A percentile compares a stretch with the other conserved stretches of the same genome.
These are phyloP conservation scores for Micromussa lordhowensis DNA, from an alignment of 92 coral and sea anemone genomes.

Conservation along the genomic window DNA sequence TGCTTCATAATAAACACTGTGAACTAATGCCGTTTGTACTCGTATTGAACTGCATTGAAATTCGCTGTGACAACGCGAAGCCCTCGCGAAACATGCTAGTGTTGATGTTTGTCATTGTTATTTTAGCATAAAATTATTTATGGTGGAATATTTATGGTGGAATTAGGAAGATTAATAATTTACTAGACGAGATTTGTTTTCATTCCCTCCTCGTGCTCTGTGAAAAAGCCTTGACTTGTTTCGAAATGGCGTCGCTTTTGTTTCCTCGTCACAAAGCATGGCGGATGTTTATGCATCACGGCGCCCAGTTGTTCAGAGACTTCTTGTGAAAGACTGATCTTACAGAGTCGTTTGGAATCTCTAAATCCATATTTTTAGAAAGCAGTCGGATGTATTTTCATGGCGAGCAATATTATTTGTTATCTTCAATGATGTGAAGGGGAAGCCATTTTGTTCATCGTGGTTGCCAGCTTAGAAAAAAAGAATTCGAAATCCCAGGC, in stretches of 20 bases:
- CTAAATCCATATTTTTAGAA: background rate
- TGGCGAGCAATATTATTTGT: constrained; percentile 24
- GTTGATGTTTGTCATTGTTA: background rate
- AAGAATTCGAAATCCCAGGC: background rate
- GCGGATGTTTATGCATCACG: background rate
- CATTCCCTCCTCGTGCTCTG: constrained; percentile 6
- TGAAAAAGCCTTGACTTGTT: background rate
- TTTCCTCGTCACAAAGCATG: background rate
- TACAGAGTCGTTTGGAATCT: too few species aligned
- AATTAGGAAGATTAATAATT: constrained; percentile 40
- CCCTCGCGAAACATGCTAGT: background rate
- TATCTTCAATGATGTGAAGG: background rate
- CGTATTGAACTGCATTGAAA: background rate
- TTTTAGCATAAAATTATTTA: background rate
- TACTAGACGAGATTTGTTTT: constrained; percentile 12
- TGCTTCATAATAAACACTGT: background rate
- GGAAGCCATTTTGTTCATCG: constrained; percentile 18
- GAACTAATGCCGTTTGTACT: background rate
- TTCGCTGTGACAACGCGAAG: constrained; percentile 3
- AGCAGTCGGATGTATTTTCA: background rate
- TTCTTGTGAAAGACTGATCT: background rate
- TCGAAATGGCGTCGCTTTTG: constrained; percentile 13
- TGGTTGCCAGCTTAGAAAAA: background rate
- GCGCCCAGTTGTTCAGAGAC: background rate
- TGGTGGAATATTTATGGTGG: background rate